Base-by-base conservation (phyloP, 2,113 vertebrate species). In the Gymnobelideus leadbeateri region DNA sequence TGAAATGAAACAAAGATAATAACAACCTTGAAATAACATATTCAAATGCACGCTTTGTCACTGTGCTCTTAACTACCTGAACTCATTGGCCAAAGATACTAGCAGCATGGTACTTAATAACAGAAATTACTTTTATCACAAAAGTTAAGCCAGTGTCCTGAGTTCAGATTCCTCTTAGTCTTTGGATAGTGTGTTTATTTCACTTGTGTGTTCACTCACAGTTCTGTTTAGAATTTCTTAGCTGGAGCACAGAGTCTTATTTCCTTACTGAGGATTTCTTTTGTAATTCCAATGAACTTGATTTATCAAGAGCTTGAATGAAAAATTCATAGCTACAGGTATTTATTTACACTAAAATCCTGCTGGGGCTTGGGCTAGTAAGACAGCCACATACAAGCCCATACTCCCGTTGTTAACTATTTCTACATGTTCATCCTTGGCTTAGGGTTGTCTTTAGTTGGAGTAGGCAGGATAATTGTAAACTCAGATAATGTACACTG, bases 341-440 rank as follows among this genome's bases (percentile, higher is more conserved):
- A 55, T 49, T 28, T 55, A 11, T 47, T 0, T 0, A 0, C 0
- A 0, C 47, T 5, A 23, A 46, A 43, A 89, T 89, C n/a, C 10
- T 26, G 2, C 43, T 6, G 14, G 21, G 4, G 10, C 23, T 8
- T 5, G 24, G 19, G 14, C 90, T 8, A 7, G 16, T 84, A 43
- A 77, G 61, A 91, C 90, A 61, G 43, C 51, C 47, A 5, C 3
- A 0, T 89, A 0, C 6, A 16, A 24, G 31, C 0, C 0, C 31
- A 0, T 0, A 28, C 10, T 0, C 0, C 50, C 1, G n/a, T 46
- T 26, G 3, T 50, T 84, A 51, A 51, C 92, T 1, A 0, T 24
- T 25, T 50, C 93, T 2, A 26, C 89, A 0, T 19, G 25, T 28
- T 49, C 46, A 2, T 28, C 54, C 53, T 8, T 23, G 90, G 50